Base-by-base conservation (phyloP, 2,888 invertebrate genomes). In the Tanypteryx hageni region DNA sequence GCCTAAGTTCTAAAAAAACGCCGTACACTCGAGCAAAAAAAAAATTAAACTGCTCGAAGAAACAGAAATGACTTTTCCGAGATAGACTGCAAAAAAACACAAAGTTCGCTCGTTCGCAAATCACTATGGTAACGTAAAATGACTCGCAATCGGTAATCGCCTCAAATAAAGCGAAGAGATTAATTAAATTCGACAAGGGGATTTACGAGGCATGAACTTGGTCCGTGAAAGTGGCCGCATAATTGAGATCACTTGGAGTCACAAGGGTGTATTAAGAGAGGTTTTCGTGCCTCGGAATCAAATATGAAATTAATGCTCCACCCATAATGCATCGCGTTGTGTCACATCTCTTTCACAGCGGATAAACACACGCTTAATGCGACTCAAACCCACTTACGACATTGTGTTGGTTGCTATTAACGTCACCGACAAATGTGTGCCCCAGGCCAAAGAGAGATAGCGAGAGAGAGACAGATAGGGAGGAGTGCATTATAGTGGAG, bases 331-430 rank as follows among this genome's bases (percentile, higher is more conserved):
- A 86, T 31, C 86, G 27, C 86, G 27, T 22, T 27, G 57, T 86
- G 86, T 86, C 86, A 86, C 86, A 86, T 86, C 86, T 86, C 86
- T 86, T 86, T 64, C 83, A 59, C 86, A 61, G 86, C 61, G 83
- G 18, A 44, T 57, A 83, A 83, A 57, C 83, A 31, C 83, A 57
- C 18, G 83, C 83, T 83, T 83, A 83, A 83, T 83, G 83, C 57
- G 83, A 57, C 83, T 83, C 86, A 86, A 86, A 86, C 86, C 86
- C 86, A 86, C 86, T 86, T 86, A 86, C 31, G 83, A 83, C 83
- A 83, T 57, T 83, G 44, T n/a, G 83, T 57, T 57, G 83, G 56
- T 57, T n/a, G 83, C 83, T 83, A 83, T 83, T 83, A 83, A n/a
- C 83, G 86, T 61, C 86, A 31, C 61, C 86, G 86, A 31, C 86